Base-by-base conservation (phyloP, 2,888 invertebrate genomes). In the Heliconius charithonia region DNA sequence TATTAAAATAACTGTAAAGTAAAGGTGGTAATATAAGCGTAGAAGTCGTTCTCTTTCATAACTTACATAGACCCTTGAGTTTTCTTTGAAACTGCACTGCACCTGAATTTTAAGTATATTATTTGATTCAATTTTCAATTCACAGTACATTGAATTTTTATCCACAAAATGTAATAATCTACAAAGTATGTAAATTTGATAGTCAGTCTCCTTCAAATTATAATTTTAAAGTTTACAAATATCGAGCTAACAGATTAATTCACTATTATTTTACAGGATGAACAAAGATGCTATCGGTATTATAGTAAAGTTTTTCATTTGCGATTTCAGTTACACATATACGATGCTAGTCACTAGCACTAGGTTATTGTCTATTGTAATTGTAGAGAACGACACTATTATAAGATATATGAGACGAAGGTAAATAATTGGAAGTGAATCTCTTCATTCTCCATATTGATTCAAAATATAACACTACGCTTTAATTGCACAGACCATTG, bases 61-160 rank as follows among this genome's bases (percentile, higher is more conserved):
- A 51, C 32, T 66, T 66, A n/a, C 41, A 67, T 67, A 69, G 69
- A 69, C 69, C 69, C 69, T 69, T 69, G 69, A 41, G 69, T 69
- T 69, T 69, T 16, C 69, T 69, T 69, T 45, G 41, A 69, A 69
- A 41, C 69, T 69, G 69, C 41, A 69, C 69, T 69, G 67, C 2
- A 67, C 25, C 67, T 41, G 69, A 69, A 69, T 45, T 41, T 45
- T 45, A 69, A 69, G 69, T 41, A 25, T 69, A 69, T 69, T 69
- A 41, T 69, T 69, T 69, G 41, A 69, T 45, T 69, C 69, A 69
- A 41, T 45, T 69, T 45, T 25, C 41, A 45, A 69, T 69, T 69
- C 69, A 69, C 16, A 45, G 69, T 45, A 69, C 25, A 69, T 45
- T 69, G 41, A 45, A 45, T 45, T 69, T 69, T 37, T 69, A 69